These are phyloP conservation scores for Drosophila limbata DNA, from an alignment of 2,888 invertebrate genomes.

Conservation along the genomic window DNA sequence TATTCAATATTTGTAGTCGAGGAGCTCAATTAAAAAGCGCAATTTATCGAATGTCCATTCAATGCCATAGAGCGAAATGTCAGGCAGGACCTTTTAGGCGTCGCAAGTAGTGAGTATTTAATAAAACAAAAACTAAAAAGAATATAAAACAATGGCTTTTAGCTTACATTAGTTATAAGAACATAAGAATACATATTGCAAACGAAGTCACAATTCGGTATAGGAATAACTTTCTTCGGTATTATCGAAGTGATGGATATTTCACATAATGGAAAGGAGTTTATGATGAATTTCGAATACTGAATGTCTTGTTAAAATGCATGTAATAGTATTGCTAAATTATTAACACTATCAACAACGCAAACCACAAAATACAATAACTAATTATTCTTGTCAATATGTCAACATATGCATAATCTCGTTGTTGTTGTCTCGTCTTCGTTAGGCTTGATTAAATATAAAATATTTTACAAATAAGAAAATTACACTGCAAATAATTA, in stretches of 20 bases:
- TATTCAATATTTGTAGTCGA: slow-evolving; percentile 11
- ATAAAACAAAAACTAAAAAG: slow-evolving; percentile 27
- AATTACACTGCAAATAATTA: slow-evolving; percentile 36
- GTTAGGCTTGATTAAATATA: slow-evolving; percentile 63
- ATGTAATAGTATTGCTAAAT: slow-evolving; percentile 53
- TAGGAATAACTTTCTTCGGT: slow-evolving; percentile 45
- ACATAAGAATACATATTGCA: slow-evolving; percentile 32
- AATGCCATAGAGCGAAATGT: slow-evolving; percentile 62
- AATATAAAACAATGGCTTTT: slow-evolving; percentile 58
- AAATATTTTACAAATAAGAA: slow-evolving; percentile 51
- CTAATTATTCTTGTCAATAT: slow-evolving; percentile 64
- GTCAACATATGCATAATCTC: slow-evolving; percentile 64
- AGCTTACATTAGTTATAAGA: slow-evolving; percentile 56
- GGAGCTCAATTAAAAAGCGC: slow-evolving; percentile 41
- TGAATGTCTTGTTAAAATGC: slow-evolving; percentile 39
- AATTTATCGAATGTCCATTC: slow-evolving; percentile 65
- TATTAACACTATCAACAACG: slow-evolving; percentile 44
- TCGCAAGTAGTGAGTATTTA: slow-evolving; percentile 67
- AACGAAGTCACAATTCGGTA: slow-evolving; percentile 41
- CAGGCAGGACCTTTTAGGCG: slow-evolving; percentile 83
- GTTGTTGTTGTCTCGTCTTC: slow-evolving; percentile 60
- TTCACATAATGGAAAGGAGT: slow-evolving; percentile 20
- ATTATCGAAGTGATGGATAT: slow-evolving; percentile 45
- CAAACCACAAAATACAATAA: slow-evolving; percentile 32
- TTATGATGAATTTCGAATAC: slow-evolving; percentile 32